Evolutionary conservation across 2,888 invertebrate species (phyloP), one percentile per base, ranked within the genome.

Genomic region (Eustalomyia histrio): DNA sequence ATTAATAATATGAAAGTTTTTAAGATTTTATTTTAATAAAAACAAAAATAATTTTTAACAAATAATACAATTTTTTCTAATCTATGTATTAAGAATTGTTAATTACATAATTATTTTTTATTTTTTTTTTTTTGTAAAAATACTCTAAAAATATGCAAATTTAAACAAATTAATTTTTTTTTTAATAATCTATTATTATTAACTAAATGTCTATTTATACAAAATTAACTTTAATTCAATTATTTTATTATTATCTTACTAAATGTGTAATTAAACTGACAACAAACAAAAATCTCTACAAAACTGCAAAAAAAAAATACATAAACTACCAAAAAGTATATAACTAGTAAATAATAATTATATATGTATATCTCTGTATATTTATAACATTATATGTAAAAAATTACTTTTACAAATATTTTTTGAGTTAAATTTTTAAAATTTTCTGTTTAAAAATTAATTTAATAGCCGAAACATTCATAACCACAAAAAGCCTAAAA

Each of bases 301-400:
- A 64, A 50, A 50, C 47, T 47, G 47, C 63, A 50, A 64, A 29
- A 63, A 53, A 47, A 55, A 57, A 39, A 39, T n/a, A n/a, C 43
- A 43, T 16, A 52, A 29, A n/a, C 29, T 29, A 29, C 4, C 29
- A 67, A 24, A 43, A 53, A 61, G 50, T 52, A 52, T 52, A 67
- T 68, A 68, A 55, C 29, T 63, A 67, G 16, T 52, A 67, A 29
- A 72, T 63, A 61, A 64, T 17, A 55, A 68, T 58, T 61, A 72
- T 60, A 43, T 39, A 72, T 76, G 71, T 76, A 76, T 76, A 71
- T 53, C 74, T 74, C 67, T 76, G 76, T 76, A 76, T 76, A 76
- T 78, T 64, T 57, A 76, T 47, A 76, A 68, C 58, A 39, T 57
- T 18, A 58, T 24, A 50, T 18, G 14, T 17, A n/a, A 35, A 57